Base-by-base conservation (phyloP, 2,888 invertebrate genomes). In the Cephus spinipes region DNA sequence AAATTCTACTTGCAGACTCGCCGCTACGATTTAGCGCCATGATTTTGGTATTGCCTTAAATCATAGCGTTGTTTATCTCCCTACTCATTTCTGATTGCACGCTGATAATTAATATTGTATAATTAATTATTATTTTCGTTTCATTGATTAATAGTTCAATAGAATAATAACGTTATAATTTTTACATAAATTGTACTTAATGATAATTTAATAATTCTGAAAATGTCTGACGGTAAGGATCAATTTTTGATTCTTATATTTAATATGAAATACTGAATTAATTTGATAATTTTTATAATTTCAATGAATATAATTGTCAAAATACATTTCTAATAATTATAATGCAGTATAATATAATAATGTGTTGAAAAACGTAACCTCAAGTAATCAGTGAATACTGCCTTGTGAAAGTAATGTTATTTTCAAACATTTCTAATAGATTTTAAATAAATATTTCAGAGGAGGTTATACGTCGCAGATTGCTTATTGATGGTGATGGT, bases 401-500 rank as follows among this genome's bases (percentile, higher is more conserved):
- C 40, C 15, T 40, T 15, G 40, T 6, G 40, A 40, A 15, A 15
- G 15, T 40, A 15, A 40, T 6, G 40, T 40, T 23, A 55, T 55
- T 23, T 55, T 23, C 23, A 23, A 55, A 23, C 9, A 23, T 55
- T 55, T 55, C 9, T 55, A 9, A 55, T 55, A 40, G 15, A 15
- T 40, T 40, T 6, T 4, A 55, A 55, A 55, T 55, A 9, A 23
- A 9, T 55, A 9, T 92, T 93, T 11, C 90, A 98, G 99, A 99
- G 92, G 99, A 99, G 90, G 97, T 98, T 71, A 98, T 99, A 81
- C 95, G 97, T 84, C 94, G 98, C 84, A 94, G 98, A 82, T 93
- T 99, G 69, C 92, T 99, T 40, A 98, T 99, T 86, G 99, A 99
- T 91, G 99, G 99, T 30, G 99, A 99, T 93, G 99, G 99, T 11